These are phyloP conservation scores for Schizopygopsis malacanthus DNA, from an alignment of 2,797 vertebrate genomes.

Conservation along the genomic window DNA sequence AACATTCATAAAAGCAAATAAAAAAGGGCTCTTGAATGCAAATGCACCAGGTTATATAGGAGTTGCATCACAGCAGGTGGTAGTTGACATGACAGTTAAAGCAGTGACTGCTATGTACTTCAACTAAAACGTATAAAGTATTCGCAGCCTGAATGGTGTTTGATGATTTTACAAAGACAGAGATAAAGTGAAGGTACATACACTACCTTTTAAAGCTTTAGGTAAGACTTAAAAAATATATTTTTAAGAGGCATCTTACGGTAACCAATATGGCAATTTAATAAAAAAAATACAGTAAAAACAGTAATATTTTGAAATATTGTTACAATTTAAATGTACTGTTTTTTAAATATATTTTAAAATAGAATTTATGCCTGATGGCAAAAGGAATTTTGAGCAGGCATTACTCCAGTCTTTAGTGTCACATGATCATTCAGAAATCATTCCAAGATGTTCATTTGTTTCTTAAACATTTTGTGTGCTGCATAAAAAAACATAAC, in stretches of 20 bases:
- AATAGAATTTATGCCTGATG: neutral
- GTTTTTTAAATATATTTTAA: neutral
- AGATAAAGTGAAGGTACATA: neutral
- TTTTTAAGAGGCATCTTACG: neutral
- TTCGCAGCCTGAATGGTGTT: neutral
- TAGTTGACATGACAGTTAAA: slow-evolving; percentile 7
- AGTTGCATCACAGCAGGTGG: slow-evolving; percentile 11
- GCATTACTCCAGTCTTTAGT: neutral
- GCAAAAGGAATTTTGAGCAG: neutral
- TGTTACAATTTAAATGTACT: neutral
- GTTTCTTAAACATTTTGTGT: neutral
- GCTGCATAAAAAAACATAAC: too few relatives aligned
- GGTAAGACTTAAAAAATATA: neutral
- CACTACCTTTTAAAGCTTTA: neutral
- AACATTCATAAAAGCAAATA: slow-evolving; percentile 31
- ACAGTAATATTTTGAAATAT: neutral
- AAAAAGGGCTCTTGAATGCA: slow-evolving; percentile 1
- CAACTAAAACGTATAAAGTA: neutral
- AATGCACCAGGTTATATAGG: neutral
- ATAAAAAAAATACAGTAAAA: neutral
- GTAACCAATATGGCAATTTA: neutral
- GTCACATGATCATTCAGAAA: neutral
- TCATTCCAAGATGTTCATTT: neutral
- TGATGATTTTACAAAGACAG: neutral
- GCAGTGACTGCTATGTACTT: neutral